Conservation (phyloP, 2,797 vertebrate species). For the Caiman crocodilus region DNA sequence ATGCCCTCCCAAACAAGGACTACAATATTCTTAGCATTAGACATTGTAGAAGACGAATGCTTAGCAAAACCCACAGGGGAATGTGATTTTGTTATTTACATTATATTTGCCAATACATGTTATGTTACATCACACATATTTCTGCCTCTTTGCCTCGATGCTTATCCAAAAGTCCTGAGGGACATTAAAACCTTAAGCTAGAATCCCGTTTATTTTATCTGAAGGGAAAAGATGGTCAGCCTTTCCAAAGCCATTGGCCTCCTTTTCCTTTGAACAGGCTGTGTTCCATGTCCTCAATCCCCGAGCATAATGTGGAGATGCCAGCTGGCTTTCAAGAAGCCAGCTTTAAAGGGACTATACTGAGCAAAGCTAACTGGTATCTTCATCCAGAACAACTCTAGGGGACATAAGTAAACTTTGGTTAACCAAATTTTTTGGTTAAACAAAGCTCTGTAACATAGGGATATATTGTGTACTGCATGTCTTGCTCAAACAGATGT, state of each 20-base stretch:
- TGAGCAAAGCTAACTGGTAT: constrained; percentile 41
- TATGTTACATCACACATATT: background rate
- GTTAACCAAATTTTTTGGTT: constrained; percentile 53
- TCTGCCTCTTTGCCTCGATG: background rate
- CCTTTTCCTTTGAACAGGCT: constrained; percentile 40
- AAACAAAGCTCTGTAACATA: constrained; percentile 35
- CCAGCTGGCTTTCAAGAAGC: constrained; percentile 67
- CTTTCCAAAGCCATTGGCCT: constrained; percentile 51
- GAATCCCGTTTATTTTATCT: constrained; percentile 52
- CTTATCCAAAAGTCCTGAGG: constrained; percentile 9
- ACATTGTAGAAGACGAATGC: constrained; percentile 1
- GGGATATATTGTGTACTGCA: background rate
- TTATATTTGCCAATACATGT: constrained; percentile 17
- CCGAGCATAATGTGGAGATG: constrained; percentile 50
- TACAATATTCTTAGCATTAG: constrained; percentile 1
- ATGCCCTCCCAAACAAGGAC: background rate
- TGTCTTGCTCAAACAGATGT: constrained; percentile 46
- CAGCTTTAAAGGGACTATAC: constrained; percentile 48
- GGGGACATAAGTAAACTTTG: constrained; percentile 38
- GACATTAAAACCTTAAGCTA: constrained; percentile 37
- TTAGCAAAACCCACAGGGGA: background rate
- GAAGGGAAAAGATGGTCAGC: constrained; percentile 50
- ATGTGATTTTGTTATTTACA: background rate
- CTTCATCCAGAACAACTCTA: background rate
- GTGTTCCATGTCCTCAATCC: constrained; percentile 38